phyloP scores from a whole-genome alignment of 2,888 invertebrate genomes.

The Hermaeophaga mercurialis region DNA sequence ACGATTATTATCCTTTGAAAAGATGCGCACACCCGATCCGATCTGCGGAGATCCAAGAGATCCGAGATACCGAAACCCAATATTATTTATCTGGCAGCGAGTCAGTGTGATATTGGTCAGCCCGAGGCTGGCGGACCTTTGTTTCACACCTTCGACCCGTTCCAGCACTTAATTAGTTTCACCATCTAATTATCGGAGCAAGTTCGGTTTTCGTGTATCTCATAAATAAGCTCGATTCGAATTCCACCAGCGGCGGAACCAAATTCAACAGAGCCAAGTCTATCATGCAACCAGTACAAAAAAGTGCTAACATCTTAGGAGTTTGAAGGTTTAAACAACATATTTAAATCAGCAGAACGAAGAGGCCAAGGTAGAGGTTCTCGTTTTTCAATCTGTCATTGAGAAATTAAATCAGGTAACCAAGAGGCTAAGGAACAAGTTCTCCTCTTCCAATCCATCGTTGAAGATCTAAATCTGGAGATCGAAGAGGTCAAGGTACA shows the following conservation, averaged over 20 bases:
- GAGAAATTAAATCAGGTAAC: too few relatives aligned
- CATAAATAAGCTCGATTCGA: constrained; percentile 55
- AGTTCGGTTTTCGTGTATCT: constrained; percentile 57
- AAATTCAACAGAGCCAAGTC: too few relatives aligned
- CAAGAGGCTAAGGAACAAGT: too few relatives aligned
- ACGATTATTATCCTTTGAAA: neutral
- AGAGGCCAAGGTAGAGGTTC: too few relatives aligned
- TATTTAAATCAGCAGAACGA: too few relatives aligned
- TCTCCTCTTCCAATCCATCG: too few relatives aligned
- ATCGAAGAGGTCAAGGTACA: too few relatives aligned
- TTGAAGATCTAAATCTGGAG: too few relatives aligned
- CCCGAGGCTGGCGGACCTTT: constrained; percentile 57
- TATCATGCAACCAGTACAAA: too few relatives aligned
- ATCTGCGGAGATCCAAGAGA: constrained; percentile 3
- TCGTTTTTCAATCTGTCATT: too few relatives aligned
- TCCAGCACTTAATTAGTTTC: constrained; percentile 61
- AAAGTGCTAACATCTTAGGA: too few relatives aligned
- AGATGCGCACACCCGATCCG: neutral
- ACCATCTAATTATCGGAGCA: constrained; percentile 60
- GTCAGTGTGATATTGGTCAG: constrained; percentile 28
- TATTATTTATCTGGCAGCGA: constrained; percentile 22
- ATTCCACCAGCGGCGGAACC: constrained; percentile 36
- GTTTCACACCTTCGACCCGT: constrained; percentile 59
- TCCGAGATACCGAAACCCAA: constrained; percentile 17
- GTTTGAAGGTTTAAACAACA: too few relatives aligned